Evolutionary conservation across 2,113 vertebrate genomes (phyloP).

Genomic region (Myxocyprinus asiaticus): DNA sequence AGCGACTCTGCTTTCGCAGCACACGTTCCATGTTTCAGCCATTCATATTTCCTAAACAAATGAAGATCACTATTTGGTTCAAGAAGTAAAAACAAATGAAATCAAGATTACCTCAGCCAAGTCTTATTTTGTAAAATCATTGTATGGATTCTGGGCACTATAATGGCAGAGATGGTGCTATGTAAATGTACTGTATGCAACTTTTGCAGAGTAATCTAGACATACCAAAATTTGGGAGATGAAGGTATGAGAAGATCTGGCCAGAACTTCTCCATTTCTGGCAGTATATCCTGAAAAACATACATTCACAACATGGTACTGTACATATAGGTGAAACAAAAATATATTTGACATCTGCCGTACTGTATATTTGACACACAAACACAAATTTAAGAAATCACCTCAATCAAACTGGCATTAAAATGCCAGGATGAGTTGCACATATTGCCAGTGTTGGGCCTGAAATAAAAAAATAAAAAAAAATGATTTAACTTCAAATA

Average conservation of each 20-base stretch:
- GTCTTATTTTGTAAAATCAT: neutral
- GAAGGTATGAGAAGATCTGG: slow-evolving; percentile 53
- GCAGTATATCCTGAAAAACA: slow-evolving; percentile 56
- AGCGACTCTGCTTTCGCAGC: slow-evolving; percentile 51
- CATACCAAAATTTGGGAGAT: slow-evolving; percentile 54
- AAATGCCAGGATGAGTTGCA: slow-evolving; percentile 72
- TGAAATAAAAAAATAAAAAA: slow-evolving; percentile 60
- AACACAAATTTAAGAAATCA: slow-evolving; percentile 5
- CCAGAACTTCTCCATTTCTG: slow-evolving; percentile 59
- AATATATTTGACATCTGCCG: neutral
- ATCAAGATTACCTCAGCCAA: neutral
- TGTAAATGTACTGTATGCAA: neutral
- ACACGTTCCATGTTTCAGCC: slow-evolving; percentile 64
- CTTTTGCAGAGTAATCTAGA: neutral
- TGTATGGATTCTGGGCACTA: neutral
- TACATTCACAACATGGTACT: neutral
- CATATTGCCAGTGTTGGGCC: slow-evolving; percentile 65
- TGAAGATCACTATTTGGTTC: neutral
- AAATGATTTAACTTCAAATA: slow-evolving; percentile 18
- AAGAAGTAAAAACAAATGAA: neutral
- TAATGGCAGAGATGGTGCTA: neutral
- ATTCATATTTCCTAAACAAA: slow-evolving; percentile 61
- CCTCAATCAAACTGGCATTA: slow-evolving; percentile 53
- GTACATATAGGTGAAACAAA: neutral
- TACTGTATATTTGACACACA: neutral